Evolutionary conservation across 2,888 invertebrate species (phyloP), one percentile per base, ranked within the genome.

Genomic region (Calliphora vomitoria): DNA sequence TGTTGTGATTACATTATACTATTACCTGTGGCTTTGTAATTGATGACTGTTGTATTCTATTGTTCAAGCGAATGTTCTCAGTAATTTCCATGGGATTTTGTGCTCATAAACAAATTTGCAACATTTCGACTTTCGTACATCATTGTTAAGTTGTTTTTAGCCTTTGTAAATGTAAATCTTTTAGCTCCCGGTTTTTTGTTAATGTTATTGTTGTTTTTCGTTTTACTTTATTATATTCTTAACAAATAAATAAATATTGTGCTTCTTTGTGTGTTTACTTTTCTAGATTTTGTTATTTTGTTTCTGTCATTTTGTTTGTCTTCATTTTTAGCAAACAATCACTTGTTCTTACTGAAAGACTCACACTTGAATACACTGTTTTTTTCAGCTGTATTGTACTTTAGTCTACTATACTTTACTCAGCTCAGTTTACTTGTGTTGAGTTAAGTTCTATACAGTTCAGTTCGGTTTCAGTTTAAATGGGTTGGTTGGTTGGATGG

Each of bases 21-120:
- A 66, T 50, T 25, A 68, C 80, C 81, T 72, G 69, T 64, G 25
- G 25, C 64, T 41, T 69, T 20, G 11, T 74, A 81, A 25, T 66
- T 58, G 20, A 74, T 41, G 55, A 79, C 58, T 50, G 38, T 64
- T 60, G 4, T 15, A 35, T 64, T 50, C 3, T 31, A 11, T 62
- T 50, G 6, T 64, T 41, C n/a, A 41, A 25, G 3, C 1, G 25
- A 35, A 38, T 20, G 66, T n/a, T 66, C n/a, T 0, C 8, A 50
- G 15, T 44, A 18, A 53, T 53, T 66, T 76, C 15, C 8, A 8
- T 15, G 4, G 35, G 10, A 10, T 50, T 62, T 62, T 47, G 35
- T 44, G n/a, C 20, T n/a, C 8, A 47, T 64, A 75, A 64, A 44
- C 4, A 72, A 55, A 41, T 20, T 4, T 44, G 58, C 58, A 25